These are phyloP conservation scores for Conus betulinus DNA, from an alignment of 1,140 invertebrate species.

Conservation along the genomic window DNA sequence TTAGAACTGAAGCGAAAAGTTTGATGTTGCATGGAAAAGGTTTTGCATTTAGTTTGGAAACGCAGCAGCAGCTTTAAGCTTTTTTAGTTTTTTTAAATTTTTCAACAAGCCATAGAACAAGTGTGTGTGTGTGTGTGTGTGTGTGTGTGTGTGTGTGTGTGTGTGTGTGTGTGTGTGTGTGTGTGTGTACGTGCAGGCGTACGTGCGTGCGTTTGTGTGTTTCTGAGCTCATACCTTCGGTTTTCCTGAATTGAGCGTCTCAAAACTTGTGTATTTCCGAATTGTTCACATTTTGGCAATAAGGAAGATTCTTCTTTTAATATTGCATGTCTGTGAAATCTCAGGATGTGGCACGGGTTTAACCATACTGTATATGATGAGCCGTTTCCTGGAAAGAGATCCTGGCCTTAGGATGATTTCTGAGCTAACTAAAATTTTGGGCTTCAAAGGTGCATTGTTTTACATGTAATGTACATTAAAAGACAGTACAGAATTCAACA, in stretches of 20 bases:
- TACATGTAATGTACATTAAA: too few species aligned
- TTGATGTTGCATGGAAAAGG: background rate
- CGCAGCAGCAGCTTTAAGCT: background rate
- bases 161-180: constrained; percentile 7
- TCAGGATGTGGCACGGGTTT: background rate
- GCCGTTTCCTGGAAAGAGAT: background rate
- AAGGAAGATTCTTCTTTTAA: background rate
- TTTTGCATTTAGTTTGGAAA: background rate
- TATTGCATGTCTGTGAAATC: background rate
- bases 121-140: background rate
- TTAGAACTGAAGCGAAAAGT: background rate
- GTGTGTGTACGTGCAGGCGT: background rate
- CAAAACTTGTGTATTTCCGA: background rate
- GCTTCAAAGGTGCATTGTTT: too few species aligned
- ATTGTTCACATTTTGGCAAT: background rate
- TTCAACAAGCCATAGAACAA: background rate
- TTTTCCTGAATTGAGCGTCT: background rate
- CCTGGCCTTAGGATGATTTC: too few species aligned
- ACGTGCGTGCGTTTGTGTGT: background rate
- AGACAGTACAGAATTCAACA: too few species aligned
- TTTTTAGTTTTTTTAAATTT: background rate
- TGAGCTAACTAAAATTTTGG: too few species aligned
- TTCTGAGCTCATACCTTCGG: background rate
- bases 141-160: constrained; percentile 7
- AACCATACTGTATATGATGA: background rate